Evolutionary conservation across 1,140 invertebrate genomes (phyloP), one percentile per base, ranked within the genome.

Genomic region (Aphelenchoides besseyi): DNA sequence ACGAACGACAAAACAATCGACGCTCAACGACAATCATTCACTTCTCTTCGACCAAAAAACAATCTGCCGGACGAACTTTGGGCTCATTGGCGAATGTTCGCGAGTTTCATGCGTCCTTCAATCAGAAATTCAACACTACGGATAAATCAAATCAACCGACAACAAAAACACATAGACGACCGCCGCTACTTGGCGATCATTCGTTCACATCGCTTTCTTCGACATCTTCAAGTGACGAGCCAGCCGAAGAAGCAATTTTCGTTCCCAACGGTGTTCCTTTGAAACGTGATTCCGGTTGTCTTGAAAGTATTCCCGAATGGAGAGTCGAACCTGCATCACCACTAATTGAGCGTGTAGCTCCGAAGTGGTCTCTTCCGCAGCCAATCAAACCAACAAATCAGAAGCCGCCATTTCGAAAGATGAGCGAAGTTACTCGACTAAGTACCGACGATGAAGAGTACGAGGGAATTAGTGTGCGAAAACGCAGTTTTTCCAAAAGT

Each of bases 61-160:
- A 32, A n/a, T 12, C 30, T 23, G 29, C 16, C 30, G 32, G 63
- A 37, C 12, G 32, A 8, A 35, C 30, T 1, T 66, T 29, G n/a
- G 63, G 63, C 12, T 66, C 63, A 23, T 53, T 66, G 32, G 63
- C 63, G 12, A 29, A 66, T 35, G 30, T 66, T 33, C 32, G 30
- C 16, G 16, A 66, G 30, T 66, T 66, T 33, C 63, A 66, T 8
- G 36, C 33, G 12, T 66, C 30, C 23, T 66, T 66, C 63, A 66
- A 35, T 26, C 18, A 29, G n/a, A n/a, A n/a, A n/a, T n/a, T n/a
- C n/a, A n/a, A n/a, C n/a, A n/a, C n/a, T n/a, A n/a, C n/a, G n/a
- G n/a, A n/a, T n/a, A n/a, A n/a, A n/a, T n/a, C n/a, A n/a, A n/a
- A n/a, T n/a, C 63, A 23, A 66, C 8, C 32, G 30, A 32, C 33